These are phyloP conservation scores for Darevskia mixta DNA, from an alignment of 2,797 vertebrate species.

Conservation along the genomic window DNA sequence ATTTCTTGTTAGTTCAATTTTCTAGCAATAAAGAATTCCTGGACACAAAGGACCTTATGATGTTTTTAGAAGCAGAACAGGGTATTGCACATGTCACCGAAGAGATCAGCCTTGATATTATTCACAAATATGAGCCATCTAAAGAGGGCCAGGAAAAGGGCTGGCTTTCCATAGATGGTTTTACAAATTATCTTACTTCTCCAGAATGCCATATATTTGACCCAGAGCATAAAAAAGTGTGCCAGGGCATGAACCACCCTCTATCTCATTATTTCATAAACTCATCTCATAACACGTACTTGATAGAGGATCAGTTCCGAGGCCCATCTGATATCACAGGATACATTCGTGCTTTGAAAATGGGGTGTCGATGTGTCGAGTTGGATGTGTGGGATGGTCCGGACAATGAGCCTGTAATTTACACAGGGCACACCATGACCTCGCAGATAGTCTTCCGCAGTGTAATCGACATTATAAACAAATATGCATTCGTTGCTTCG, in stretches of 20 bases:
- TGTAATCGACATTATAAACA: slow-evolving; percentile 96
- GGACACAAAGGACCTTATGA: slow-evolving; percentile 98
- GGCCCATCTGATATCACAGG: slow-evolving; percentile 98
- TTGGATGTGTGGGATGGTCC: slow-evolving; percentile 97
- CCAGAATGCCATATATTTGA: slow-evolving; percentile 97
- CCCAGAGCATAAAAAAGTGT: slow-evolving; percentile 94
- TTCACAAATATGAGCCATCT: slow-evolving; percentile 94
- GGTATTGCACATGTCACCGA: slow-evolving; percentile 96
- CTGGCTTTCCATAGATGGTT: slow-evolving; percentile 96
- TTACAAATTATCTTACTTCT: slow-evolving; percentile 97
- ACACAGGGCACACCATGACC: slow-evolving; percentile 98
- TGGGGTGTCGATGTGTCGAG: slow-evolving; percentile 97
- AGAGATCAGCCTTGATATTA: slow-evolving; percentile 94
- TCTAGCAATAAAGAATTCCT: slow-evolving; percentile 99
- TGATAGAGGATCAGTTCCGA: slow-evolving; percentile 98
- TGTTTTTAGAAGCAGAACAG: slow-evolving; percentile 98
- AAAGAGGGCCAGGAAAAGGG: slow-evolving; percentile 92
- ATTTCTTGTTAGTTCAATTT: slow-evolving; percentile 99
- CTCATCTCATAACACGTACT: slow-evolving; percentile 96
- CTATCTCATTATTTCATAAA: slow-evolving; percentile 99
- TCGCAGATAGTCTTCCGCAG: slow-evolving; percentile 96
- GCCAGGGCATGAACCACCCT: slow-evolving; percentile 97
- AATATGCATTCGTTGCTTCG: slow-evolving; percentile 94
- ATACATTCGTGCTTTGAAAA: slow-evolving; percentile 97
- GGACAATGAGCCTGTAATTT: slow-evolving; percentile 95